A percentile compares a stretch with the other conserved stretches of the same genome.
Evolutionary conservation across 2,797 vertebrate species (phyloP).

Genomic region (Anas acuta): DNA sequence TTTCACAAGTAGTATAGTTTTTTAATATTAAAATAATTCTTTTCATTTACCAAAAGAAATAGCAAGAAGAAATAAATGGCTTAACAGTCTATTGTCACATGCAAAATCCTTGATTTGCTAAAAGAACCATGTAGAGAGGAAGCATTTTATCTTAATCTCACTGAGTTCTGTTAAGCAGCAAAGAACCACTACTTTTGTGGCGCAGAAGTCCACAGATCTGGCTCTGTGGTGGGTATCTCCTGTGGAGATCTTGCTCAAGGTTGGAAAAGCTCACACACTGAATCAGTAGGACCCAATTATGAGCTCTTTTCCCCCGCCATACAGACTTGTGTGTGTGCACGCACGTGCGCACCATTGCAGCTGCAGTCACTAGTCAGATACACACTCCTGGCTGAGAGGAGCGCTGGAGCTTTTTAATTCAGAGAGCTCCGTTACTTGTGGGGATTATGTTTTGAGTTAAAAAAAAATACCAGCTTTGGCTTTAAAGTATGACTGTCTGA

Average conservation of each 20-base stretch:
- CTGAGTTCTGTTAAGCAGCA: constrained; percentile 44
- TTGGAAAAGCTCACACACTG: constrained; percentile 46
- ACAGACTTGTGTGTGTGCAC: not conserved
- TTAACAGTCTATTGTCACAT: constrained; percentile 29
- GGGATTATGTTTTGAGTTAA: not conserved
- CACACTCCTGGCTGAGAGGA: not conserved
- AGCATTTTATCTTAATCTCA: constrained; percentile 63
- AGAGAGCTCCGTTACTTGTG: not conserved
- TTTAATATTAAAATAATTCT: constrained; percentile 20
- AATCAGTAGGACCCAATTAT: constrained; percentile 63
- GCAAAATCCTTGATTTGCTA: constrained; percentile 56
- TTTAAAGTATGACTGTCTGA: not conserved
- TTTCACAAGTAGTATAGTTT: not conserved
- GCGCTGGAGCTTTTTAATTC: constrained; percentile 45
- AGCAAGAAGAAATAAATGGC: constrained; percentile 7
- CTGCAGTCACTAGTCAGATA: not conserved
- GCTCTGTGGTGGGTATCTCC: constrained; percentile 51
- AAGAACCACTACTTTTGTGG: constrained; percentile 57
- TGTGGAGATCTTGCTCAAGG: constrained; percentile 46
- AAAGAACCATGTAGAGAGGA: constrained; percentile 22
- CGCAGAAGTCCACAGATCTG: constrained; percentile 59
- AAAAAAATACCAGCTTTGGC: not conserved
- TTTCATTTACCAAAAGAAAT: constrained; percentile 21
- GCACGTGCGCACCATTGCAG: not conserved
- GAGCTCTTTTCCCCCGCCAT: not conserved